These are phyloP conservation scores for Phymatocera aterrima DNA, from an alignment of 2,888 invertebrate species.

Conservation along the genomic window DNA sequence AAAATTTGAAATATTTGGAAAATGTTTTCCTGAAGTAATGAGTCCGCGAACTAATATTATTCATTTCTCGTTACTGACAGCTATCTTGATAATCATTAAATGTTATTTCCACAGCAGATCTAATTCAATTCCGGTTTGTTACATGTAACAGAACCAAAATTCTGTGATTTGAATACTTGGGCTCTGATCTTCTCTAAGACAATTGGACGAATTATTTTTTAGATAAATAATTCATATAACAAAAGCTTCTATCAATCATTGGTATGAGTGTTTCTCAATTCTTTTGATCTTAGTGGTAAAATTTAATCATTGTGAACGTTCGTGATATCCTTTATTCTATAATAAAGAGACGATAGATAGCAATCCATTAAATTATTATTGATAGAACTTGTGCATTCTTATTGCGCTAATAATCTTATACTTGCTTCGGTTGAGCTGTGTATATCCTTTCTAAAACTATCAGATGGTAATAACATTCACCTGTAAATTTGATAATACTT, in stretches of 20 bases:
- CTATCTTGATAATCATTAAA: too few relatives aligned
- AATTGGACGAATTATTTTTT: too few relatives aligned
- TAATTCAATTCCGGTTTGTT: too few relatives aligned
- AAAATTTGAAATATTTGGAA: not conserved
- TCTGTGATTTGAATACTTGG: too few relatives aligned
- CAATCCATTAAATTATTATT: not conserved
- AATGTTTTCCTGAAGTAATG: not conserved
- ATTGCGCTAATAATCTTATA: not conserved
- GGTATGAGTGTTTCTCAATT: too few relatives aligned
- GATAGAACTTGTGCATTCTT: not conserved
- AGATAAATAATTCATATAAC: too few relatives aligned
- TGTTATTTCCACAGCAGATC: too few relatives aligned
- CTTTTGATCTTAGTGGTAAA: too few relatives aligned
- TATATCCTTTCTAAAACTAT: not conserved
- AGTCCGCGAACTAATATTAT: not conserved
- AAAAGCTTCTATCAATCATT: too few relatives aligned
- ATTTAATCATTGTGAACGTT: not conserved
- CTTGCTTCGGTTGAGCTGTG: not conserved
- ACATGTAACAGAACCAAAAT: not conserved
- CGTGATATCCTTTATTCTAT: too few relatives aligned
- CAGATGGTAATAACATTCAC: constrained; percentile 1
- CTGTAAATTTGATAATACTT: constrained; percentile 16
- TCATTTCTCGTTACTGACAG: not conserved
- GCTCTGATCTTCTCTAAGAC: too few relatives aligned
- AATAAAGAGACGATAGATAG: not conserved